Base-by-base conservation (phyloP, 2,113 vertebrate species). In the Ondatra zibethicus region DNA sequence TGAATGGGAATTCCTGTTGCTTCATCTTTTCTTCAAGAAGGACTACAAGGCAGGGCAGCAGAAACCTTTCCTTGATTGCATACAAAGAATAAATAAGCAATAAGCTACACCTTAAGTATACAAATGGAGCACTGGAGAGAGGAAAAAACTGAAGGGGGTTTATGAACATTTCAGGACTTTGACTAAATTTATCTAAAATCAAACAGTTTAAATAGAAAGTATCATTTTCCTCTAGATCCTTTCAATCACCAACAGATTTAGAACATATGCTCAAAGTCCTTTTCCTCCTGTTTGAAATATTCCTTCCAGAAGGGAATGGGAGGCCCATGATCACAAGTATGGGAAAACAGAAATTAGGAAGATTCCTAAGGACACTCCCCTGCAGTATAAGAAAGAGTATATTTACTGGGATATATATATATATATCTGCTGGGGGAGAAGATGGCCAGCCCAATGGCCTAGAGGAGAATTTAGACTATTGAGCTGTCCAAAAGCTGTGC, bases 231-330 rank as follows among this genome's bases (percentile, higher is more conserved):
- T 84, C 13, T 25, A 36, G 0, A 33, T 9, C 1, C 7, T 70
- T 68, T 70, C 3, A 31, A 9, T 6, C 4, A 0, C 11, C 1
- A 0, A 13, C 33, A 50, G 13, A 42, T 11, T 25, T 23, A 19
- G 68, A 1, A 0, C 10, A 50, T n/a, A 27, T 81, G 52, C 12
- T 81, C 8, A 42, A 27, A 61, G n/a, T 42, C 14, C 42, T 42
- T 63, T 84, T 65, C 4, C 58, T 85, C 13, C 25, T 29, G 19
- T 13, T 31, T 63, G 13, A 65, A 84, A 29, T 39, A 81, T 84
- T 66, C 27, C 39, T 42, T 85, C 39, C 39, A 85, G n/a, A 61
- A 61, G 23, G 12, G 1, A 61, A 39, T n/a, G 21, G 55, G 55
- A 63, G 23, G 25, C 55, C 42, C 36, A 61, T 84, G 23, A n/a